Conservation (phyloP, 2,797 vertebrate species). For the Anabas testudineus region DNA sequence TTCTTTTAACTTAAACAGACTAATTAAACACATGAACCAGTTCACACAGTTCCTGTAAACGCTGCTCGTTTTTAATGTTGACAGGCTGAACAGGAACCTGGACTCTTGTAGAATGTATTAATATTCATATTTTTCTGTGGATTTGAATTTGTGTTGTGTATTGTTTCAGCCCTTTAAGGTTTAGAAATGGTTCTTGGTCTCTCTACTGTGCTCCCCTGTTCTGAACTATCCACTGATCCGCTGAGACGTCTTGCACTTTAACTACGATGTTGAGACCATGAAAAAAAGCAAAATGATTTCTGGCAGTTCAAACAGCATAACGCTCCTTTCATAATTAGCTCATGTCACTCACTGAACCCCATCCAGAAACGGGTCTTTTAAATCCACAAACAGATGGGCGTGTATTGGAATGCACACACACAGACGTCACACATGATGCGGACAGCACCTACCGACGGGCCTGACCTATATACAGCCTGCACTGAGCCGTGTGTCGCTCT, state of each 20-base stretch:
- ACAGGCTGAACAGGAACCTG: too few species aligned
- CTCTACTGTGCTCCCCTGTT: not conserved
- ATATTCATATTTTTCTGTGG: too few species aligned
- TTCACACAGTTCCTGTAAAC: too few species aligned
- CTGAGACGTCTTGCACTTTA: not conserved
- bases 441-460: not conserved
- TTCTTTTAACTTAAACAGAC: too few species aligned
- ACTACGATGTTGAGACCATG: not conserved
- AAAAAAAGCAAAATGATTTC: not conserved
- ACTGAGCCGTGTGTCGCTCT: not conserved
- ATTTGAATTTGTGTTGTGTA: too few species aligned
- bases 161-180: too few species aligned
- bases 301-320: not conserved
- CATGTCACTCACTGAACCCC: not conserved
- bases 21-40: too few species aligned
- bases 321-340: not conserved
- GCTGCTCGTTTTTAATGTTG: too few species aligned
- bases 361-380: not conserved
- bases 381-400: constrained; percentile 1
- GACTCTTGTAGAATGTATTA: too few species aligned
- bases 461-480: not conserved
- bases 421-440: not conserved
- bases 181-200: too few species aligned
- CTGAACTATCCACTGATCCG: not conserved
- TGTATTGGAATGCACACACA: not conserved